These are phyloP conservation scores for Pangasius larnaudii DNA, from an alignment of 2,797 vertebrate species.

Conservation along the genomic window DNA sequence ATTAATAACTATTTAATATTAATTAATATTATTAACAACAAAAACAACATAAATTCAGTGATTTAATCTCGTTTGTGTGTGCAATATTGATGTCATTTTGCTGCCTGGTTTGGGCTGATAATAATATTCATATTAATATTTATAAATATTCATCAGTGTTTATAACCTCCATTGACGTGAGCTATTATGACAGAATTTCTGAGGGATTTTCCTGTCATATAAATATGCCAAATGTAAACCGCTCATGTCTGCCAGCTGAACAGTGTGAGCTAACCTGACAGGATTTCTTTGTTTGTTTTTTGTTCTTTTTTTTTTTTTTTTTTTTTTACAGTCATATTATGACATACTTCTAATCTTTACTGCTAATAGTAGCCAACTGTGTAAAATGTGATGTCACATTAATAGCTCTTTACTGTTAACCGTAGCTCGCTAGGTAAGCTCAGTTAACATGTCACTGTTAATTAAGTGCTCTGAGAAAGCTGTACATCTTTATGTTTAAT, in stretches of 20 bases:
- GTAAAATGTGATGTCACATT: neutral
- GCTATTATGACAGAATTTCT: neutral
- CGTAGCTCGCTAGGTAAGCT: neutral
- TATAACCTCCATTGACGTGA: neutral
- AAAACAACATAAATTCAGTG: neutral
- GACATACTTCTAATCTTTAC: neutral
- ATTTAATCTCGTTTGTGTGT: neutral
- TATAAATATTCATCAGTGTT: neutral
- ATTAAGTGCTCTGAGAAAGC: neutral
- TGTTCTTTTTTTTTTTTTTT: no score
- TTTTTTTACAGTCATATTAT: neutral
- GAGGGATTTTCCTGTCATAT: neutral
- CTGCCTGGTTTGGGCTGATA: neutral
- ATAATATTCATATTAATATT: constrained; percentile 1
- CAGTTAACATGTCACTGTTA: neutral
- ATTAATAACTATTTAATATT: neutral
- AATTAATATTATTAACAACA: neutral
- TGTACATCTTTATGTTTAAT: neutral
- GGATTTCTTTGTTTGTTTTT: neutral
- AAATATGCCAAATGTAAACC: neutral
- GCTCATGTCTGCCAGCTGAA: neutral
- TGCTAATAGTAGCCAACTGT: neutral
- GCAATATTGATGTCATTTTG: neutral
- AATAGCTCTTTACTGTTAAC: neutral
- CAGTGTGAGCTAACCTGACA: neutral